phyloP scores from a whole-genome alignment of 2,888 invertebrate genomes.

The Tholera decimalis region DNA sequence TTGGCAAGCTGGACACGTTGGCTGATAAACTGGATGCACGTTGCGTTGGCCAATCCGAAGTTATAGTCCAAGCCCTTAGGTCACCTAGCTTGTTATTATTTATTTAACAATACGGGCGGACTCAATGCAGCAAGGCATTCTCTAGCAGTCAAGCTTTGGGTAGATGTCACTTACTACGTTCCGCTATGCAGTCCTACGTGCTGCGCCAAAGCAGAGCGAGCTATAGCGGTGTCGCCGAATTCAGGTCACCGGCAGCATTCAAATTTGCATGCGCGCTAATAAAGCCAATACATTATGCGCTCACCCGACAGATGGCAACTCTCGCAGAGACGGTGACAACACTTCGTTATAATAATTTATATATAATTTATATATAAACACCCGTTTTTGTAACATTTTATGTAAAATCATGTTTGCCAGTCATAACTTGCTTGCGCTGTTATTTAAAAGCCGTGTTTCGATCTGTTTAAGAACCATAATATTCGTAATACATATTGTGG shows the following conservation, averaged over 20 bases:
- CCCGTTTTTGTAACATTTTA: conserved; percentile 36
- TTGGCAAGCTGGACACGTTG: conserved; percentile 27
- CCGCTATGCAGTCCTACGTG: conserved; percentile 70
- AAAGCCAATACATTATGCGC: conserved; percentile 33
- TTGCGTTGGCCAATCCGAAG: conserved; percentile 39
- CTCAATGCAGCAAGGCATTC: too few species aligned
- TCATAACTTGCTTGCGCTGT: conserved; percentile 50
- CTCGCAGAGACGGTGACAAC: conserved; percentile 31
- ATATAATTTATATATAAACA: conserved; percentile 17
- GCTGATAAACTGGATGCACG: conserved; percentile 38
- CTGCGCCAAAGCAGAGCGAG: conserved; percentile 42
- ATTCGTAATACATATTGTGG: conserved; percentile 38
- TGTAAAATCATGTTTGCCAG: conserved; percentile 52
- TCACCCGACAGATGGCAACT: conserved; percentile 33
- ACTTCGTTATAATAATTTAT: conserved; percentile 30
- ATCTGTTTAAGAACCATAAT: conserved; percentile 20
- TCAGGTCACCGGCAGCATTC: conserved; percentile 72
- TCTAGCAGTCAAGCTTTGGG: too few species aligned
- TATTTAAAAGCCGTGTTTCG: conserved; percentile 24
- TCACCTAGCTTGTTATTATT: conserved; percentile 42
- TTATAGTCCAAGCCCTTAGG: conserved; percentile 30
- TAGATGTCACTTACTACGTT: conserved; percentile 55
- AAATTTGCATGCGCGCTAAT: conserved; percentile 76
- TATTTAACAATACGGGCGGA: too few species aligned
- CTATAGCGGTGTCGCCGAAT: conserved; percentile 64